phyloP scores from a whole-genome alignment of 2,888 invertebrate genomes.

The Alentia gelatinosa region DNA sequence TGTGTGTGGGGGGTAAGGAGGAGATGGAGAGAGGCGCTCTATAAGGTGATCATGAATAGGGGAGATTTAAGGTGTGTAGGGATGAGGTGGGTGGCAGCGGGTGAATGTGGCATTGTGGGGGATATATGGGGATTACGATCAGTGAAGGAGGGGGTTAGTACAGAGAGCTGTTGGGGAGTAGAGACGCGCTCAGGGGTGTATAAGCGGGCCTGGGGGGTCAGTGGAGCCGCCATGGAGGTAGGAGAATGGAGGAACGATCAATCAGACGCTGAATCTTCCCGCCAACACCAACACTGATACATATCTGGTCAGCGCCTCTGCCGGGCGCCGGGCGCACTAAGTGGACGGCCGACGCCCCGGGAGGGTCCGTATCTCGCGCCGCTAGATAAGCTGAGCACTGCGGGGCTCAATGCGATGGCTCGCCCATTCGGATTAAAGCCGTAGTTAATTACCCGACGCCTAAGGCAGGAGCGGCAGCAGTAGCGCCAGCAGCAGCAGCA shows the following conservation, averaged over 20 bases:
- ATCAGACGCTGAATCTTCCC: not conserved
- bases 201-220: not conserved
- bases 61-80: no score
- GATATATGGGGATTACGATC: no score
- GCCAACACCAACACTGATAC: constrained; percentile 3
- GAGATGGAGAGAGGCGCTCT: no score
- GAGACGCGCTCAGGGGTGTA: no score
- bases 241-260: not conserved
- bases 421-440: constrained; percentile 30
- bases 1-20: no score
- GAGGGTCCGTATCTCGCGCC: not conserved
- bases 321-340: not conserved
- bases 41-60: no score
- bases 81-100: no score
- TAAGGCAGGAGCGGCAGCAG: not conserved
- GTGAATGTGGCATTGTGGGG: no score
- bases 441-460: constrained; percentile 15
- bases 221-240: not conserved
- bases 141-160: no score
- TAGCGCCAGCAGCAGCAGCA: not conserved
- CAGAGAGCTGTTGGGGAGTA: no score
- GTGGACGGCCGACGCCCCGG: not conserved
- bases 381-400: constrained; percentile 3
- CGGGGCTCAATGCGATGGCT: not conserved
- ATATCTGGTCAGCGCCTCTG: constrained; percentile 7